Conservation (phyloP, 2,113 vertebrate genomes). For the Oreocharis arfaki region DNA sequence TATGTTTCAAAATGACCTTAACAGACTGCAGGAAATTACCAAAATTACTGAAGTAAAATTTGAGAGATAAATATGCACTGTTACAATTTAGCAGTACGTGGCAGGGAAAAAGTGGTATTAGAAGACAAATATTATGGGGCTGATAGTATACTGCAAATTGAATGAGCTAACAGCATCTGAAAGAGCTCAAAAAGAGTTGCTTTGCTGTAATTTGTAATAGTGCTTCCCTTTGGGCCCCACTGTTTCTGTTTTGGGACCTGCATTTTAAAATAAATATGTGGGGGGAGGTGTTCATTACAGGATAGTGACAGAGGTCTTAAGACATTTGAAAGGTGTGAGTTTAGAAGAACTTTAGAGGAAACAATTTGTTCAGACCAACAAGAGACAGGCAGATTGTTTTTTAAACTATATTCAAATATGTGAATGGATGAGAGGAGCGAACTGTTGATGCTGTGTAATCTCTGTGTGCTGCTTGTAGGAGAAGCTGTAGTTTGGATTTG, state of each 20-base stretch:
- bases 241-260: background rate
- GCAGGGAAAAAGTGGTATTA: background rate
- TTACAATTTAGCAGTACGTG: background rate
- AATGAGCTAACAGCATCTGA: background rate
- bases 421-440: background rate
- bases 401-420: background rate
- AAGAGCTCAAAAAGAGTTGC: background rate
- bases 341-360: background rate
- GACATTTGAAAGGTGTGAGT: background rate
- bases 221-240: background rate
- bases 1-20: background rate
- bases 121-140: background rate
- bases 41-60: background rate
- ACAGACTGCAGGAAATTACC: background rate
- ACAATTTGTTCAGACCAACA: background rate
- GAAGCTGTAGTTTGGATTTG: background rate
- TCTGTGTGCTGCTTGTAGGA: background rate
- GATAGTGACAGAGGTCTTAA: background rate
- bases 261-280: background rate
- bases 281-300: background rate
- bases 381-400: background rate
- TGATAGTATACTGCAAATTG: background rate
- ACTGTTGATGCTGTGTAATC: background rate
- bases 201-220: background rate
- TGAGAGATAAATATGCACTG: background rate